Evolutionary conservation across 2,888 invertebrate species (phyloP).

Genomic region (Gortyna flavago): DNA sequence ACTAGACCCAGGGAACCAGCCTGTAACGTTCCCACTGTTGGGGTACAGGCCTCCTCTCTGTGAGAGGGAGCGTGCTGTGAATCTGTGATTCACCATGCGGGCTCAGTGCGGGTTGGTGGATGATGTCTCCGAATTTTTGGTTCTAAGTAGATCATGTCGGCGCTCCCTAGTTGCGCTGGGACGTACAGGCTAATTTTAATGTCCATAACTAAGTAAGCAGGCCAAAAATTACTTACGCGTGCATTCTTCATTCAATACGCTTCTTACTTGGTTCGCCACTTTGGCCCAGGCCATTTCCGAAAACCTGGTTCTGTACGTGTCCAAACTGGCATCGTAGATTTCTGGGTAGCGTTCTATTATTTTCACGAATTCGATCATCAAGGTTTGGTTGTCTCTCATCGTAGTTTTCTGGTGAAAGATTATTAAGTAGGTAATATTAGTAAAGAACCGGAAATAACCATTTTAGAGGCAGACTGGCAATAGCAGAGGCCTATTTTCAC

Average conservation of each 20-base stretch:
- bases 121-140: background rate
- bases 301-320: slow-evolving; percentile 79
- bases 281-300: slow-evolving; percentile 69
- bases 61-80: background rate
- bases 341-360: slow-evolving; percentile 85
- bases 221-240: slow-evolving; percentile 63
- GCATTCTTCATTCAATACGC: slow-evolving; percentile 71
- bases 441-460: background rate
- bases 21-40: background rate
- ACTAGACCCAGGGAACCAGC: too few species aligned
- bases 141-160: background rate
- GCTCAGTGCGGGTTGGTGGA: too few species aligned
- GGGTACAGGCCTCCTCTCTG: too few species aligned
- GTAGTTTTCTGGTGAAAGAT: slow-evolving; percentile 29
- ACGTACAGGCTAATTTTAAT: background rate
- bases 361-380: slow-evolving; percentile 86
- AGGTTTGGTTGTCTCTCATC: slow-evolving; percentile 84
- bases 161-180: too few species aligned
- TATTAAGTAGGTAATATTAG: background rate
- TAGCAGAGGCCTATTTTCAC: background rate
- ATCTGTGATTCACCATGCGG: background rate
- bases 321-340: slow-evolving; percentile 84
- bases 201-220: background rate
- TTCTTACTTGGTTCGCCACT: slow-evolving; percentile 64
- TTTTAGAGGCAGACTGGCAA: background rate